Percentiles rank a stretch among this genome's conserved stretches.
phyloP scores from a whole-genome alignment of 2,888 invertebrate species.

The Sarcophaga variegata region DNA sequence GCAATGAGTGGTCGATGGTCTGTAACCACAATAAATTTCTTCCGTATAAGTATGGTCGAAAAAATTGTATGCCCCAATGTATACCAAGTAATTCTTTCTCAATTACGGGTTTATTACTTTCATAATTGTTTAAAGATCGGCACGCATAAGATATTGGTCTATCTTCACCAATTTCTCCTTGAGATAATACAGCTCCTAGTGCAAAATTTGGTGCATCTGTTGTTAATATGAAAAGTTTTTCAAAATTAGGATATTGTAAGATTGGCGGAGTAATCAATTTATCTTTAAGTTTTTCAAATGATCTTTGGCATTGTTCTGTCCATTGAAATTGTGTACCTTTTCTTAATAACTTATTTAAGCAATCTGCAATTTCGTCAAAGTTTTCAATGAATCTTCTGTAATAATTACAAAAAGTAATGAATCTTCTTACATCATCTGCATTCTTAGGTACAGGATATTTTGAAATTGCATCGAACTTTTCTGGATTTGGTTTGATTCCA shows the following conservation, averaged over 20 bases:
- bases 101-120: conserved; percentile 5
- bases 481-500: background rate
- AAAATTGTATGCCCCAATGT: conserved; percentile 8
- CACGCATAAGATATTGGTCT: conserved; percentile 24
- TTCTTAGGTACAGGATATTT: background rate
- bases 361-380: too few relatives aligned
- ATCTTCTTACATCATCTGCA: background rate
- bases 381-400: background rate
- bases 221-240: background rate
- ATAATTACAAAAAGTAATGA: too few relatives aligned
- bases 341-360: too few relatives aligned
- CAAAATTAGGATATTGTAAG: background rate
- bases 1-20: background rate
- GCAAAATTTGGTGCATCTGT: conserved; percentile 28
- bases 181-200: conserved; percentile 24
- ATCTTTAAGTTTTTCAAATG: background rate
- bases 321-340: too few relatives aligned
- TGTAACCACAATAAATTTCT: background rate
- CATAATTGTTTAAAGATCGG: conserved; percentile 5
- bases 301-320: background rate
- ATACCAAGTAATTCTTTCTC: conserved; percentile 27
- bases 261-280: background rate
- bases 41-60: conserved; percentile 15
- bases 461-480: background rate
- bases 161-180: conserved; percentile 9